A percentile compares a stretch with the other conserved stretches of the same genome.
phyloP scores from a whole-genome alignment of 2,888 invertebrate genomes.

The Drosophila mulleri region DNA sequence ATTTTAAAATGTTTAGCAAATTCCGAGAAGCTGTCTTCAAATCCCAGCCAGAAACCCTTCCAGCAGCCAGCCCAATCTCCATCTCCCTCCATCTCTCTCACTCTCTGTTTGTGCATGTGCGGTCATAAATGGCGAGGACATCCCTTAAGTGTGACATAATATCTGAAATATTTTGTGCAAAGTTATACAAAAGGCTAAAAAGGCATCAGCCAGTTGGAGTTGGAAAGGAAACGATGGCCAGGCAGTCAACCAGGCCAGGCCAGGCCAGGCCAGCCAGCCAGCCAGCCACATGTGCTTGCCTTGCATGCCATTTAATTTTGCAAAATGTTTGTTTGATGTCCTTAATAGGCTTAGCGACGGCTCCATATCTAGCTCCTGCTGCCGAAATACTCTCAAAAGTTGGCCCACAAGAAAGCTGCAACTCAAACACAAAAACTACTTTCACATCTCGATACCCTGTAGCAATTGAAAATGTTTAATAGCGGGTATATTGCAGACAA shows the following conservation, averaged over 20 bases:
- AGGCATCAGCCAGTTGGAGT: conserved; percentile 3
- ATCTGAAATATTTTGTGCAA: conserved; percentile 79
- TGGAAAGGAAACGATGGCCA: conserved; percentile 2
- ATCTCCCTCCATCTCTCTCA: background rate
- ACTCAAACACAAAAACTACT: conserved; percentile 71
- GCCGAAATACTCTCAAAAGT: conserved; percentile 61
- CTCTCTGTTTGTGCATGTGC: conserved; percentile 40
- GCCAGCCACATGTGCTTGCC: conserved; percentile 73
- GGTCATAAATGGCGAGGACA: conserved; percentile 74
- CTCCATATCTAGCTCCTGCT: conserved; percentile 24
- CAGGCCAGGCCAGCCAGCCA: conserved; percentile 31
- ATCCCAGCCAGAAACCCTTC: conserved; percentile 49
- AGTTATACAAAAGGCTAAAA: conserved; percentile 69
- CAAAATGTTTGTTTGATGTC: conserved; percentile 81
- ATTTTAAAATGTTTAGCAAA: conserved; percentile 80
- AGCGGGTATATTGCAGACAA: background rate
- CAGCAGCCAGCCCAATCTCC: background rate
- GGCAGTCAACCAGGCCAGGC: background rate
- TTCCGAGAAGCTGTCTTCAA: conserved; percentile 59
- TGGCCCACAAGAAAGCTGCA: conserved; percentile 64
- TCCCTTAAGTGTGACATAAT: conserved; percentile 81
- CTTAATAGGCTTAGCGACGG: conserved; percentile 77
- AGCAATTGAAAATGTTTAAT: background rate
- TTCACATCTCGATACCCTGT: conserved; percentile 40
- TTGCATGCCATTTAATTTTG: conserved; percentile 81